Evolutionary conservation across 2,797 vertebrate species (phyloP).

Genomic region (Thaleichthys pacificus): DNA sequence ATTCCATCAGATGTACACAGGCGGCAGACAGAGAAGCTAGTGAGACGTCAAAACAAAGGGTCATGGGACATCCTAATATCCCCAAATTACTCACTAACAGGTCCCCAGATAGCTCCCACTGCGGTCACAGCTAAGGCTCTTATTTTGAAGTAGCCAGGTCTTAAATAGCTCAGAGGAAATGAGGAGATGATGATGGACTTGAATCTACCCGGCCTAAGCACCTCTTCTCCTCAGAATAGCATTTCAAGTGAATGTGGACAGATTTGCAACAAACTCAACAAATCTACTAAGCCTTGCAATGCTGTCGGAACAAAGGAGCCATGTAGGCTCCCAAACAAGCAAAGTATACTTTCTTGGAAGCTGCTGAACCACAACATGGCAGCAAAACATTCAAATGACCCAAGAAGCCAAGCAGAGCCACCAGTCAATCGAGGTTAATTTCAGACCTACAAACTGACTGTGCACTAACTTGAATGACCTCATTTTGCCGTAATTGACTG

Average conservation of each 20-base stretch:
- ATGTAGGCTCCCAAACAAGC: background rate
- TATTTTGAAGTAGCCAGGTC: conserved; percentile 64
- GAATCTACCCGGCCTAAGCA: conserved; percentile 65
- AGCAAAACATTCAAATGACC: background rate
- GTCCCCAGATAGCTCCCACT: conserved; percentile 65
- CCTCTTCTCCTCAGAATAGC: conserved; percentile 60
- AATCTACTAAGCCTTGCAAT: background rate
- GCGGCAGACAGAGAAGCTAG: conserved; percentile 52
- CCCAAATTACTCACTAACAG: conserved; percentile 69
- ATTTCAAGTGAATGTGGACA: conserved; percentile 24
- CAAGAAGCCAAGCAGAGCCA: background rate
- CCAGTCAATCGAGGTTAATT: conserved; percentile 1
- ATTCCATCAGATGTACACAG: background rate
- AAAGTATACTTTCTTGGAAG: background rate
- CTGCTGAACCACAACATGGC: background rate
- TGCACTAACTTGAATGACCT: too few relatives aligned
- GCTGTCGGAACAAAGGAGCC: background rate
- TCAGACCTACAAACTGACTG: background rate
- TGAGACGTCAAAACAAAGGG: conserved; percentile 67
- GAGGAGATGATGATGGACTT: conserved; percentile 77
- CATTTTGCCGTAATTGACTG: background rate
- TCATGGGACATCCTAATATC: conserved; percentile 72
- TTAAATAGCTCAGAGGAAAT: conserved; percentile 74
- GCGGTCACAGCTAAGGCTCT: conserved; percentile 52
- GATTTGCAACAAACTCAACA: conserved; percentile 54